phyloP scores from a whole-genome alignment of 2,888 invertebrate species.

The Coleophora deauratella region DNA sequence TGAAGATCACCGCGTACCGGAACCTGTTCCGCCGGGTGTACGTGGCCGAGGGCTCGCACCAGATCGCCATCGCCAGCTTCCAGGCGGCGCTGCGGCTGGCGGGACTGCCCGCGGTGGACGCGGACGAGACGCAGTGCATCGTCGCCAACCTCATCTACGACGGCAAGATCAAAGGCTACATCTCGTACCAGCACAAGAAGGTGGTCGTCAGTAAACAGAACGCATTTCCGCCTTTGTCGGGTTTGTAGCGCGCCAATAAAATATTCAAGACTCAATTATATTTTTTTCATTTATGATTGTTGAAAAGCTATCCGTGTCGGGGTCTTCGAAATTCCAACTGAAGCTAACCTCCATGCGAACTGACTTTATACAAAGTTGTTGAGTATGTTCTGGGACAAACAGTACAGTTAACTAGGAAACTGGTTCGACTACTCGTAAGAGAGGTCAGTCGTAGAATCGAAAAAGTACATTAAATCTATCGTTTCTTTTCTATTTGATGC shows the following conservation, averaged over 20 bases:
- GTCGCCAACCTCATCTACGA: slow-evolving; percentile 97
- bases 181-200: slow-evolving; percentile 97
- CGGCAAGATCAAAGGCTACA: slow-evolving; percentile 98
- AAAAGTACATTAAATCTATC: too few species aligned
- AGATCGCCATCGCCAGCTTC: slow-evolving; percentile 90
- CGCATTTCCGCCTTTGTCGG: slow-evolving; percentile 90
- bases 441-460: too few species aligned
- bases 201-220: slow-evolving; percentile 98
- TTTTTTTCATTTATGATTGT: too few species aligned
- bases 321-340: too few species aligned
- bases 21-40: slow-evolving; percentile 96
- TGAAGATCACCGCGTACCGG: slow-evolving; percentile 95
- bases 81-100: slow-evolving; percentile 87
- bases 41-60: slow-evolving; percentile 84
- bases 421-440: too few species aligned
- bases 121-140: slow-evolving; percentile 97
- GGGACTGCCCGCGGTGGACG: slow-evolving; percentile 88
- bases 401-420: too few species aligned
- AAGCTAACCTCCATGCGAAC: too few species aligned
- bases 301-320: too few species aligned
- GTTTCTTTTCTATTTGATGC: too few species aligned
- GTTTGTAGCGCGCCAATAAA: slow-evolving; percentile 68
- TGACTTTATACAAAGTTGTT: too few species aligned
- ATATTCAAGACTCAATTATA: too few species aligned
- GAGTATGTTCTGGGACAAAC: too few species aligned